Evolutionary conservation across 2,797 vertebrate genomes (phyloP).

Genomic region (Siniperca undulata): DNA sequence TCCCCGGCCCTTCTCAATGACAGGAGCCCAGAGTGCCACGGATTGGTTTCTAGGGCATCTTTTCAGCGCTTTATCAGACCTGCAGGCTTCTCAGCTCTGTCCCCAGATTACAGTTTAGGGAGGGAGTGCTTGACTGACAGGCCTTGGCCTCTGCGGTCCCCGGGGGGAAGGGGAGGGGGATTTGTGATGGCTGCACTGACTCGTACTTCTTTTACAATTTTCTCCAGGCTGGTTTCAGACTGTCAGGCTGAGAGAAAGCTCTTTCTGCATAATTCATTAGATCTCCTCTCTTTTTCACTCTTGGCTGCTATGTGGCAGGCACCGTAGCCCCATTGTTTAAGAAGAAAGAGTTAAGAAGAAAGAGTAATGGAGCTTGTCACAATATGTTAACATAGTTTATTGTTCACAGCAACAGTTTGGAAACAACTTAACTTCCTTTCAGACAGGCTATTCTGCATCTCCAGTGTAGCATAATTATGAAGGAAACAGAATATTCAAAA

Average conservation of each 20-base stretch:
- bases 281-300: conserved; percentile 78
- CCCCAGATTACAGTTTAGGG: conserved; percentile 84
- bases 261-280: conserved; percentile 86
- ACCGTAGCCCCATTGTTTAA: conserved; percentile 73
- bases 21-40: conserved; percentile 63
- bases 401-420: conserved; percentile 76
- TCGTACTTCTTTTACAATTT: conserved; percentile 84
- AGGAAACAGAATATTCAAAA: conserved; percentile 43
- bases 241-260: conserved; percentile 81
- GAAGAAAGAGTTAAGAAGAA: conserved; percentile 77
- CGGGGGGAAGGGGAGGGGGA: conserved; percentile 72
- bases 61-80: conserved; percentile 82
- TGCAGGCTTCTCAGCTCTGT: conserved; percentile 79
- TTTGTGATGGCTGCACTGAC: conserved; percentile 83
- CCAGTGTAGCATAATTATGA: conserved; percentile 44
- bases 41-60: conserved; percentile 79
- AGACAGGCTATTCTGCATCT: conserved; percentile 47
- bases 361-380: conserved; percentile 81
- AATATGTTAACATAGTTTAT: conserved; percentile 78
- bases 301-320: conserved; percentile 72
- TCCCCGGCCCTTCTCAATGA: conserved; percentile 45
- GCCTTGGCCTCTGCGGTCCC: conserved; percentile 81
- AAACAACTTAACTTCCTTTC: conserved; percentile 73
- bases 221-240: conserved; percentile 82
- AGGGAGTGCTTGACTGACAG: conserved; percentile 84